phyloP scores from a whole-genome alignment of 1,140 invertebrate species.

The Drosophila arawakana region DNA sequence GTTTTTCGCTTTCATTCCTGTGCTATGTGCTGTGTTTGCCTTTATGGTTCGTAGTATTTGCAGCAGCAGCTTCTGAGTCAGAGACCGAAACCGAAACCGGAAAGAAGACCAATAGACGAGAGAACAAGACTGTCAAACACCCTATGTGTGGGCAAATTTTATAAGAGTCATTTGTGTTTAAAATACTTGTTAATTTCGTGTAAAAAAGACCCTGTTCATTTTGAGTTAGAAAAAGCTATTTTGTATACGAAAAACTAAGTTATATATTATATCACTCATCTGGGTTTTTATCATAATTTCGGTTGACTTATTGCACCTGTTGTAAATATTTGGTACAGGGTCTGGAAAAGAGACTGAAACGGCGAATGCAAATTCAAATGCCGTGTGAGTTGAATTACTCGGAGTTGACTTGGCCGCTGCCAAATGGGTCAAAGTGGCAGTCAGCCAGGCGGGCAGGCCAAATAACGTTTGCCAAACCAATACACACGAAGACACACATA shows the following conservation, averaged over 20 bases:
- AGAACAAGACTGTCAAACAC: too few relatives aligned
- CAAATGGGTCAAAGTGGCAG: conserved; percentile 81
- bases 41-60: conserved; percentile 36
- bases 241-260: too few relatives aligned
- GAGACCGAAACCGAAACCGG: neutral
- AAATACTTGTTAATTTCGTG: too few relatives aligned
- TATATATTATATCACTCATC: too few relatives aligned
- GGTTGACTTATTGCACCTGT: too few relatives aligned
- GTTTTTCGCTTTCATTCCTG: conserved; percentile 35
- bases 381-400: conserved; percentile 62
- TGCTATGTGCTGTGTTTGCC: conserved; percentile 40
- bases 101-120: neutral
- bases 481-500: conserved; percentile 38
- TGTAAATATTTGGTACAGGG: too few relatives aligned
- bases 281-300: too few relatives aligned
- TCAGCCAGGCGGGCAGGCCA: conserved; percentile 67
- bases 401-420: conserved; percentile 63
- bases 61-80: conserved; percentile 12
- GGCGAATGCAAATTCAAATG: conserved; percentile 55
- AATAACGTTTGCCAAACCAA: conserved; percentile 74
- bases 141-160: too few relatives aligned
- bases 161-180: too few relatives aligned
- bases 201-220: too few relatives aligned
- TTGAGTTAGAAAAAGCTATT: too few relatives aligned
- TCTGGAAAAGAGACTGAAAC: neutral